A percentile compares a stretch with the other conserved stretches of the same genome.
Conservation (phyloP, 1,140 invertebrate genomes). For the Oedothorax gibbosus region DNA sequence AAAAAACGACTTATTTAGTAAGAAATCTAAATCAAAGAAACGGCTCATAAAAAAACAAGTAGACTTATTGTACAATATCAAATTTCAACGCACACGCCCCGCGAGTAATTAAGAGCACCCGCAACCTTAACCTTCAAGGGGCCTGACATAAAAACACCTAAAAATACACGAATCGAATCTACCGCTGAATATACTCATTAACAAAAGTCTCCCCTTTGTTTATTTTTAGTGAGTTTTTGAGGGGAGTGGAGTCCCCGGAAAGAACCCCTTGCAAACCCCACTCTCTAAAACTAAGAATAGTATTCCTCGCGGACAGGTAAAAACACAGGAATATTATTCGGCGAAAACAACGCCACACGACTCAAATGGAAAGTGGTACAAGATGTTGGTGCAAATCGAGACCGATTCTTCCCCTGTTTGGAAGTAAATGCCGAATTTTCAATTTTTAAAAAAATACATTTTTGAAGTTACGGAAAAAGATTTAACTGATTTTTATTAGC, state of each 20-base stretch:
- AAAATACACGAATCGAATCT: conserved; percentile 53
- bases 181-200: conserved; percentile 47
- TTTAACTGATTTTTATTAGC: background rate
- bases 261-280: conserved; percentile 22
- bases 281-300: conserved; percentile 42
- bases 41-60: too few species aligned
- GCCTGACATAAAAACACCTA: conserved; percentile 17
- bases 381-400: background rate
- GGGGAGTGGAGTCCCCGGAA: conserved; percentile 13
- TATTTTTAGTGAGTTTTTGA: conserved; percentile 45
- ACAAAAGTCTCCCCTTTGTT: conserved; percentile 55
- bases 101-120: background rate
- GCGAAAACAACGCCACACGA: background rate
- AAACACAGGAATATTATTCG: background rate
- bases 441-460: too few species aligned
- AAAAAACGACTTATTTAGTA: too few species aligned
- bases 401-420: background rate
- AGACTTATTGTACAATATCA: too few species aligned
- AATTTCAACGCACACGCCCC: background rate
- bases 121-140: conserved; percentile 56
- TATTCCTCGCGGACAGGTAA: conserved; percentile 24
- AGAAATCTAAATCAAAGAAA: too few species aligned
- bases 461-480: background rate
- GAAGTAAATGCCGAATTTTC: background rate
- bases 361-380: background rate